phyloP scores from a whole-genome alignment of 2,113 vertebrate genomes.

The Myotis lucifugus region DNA sequence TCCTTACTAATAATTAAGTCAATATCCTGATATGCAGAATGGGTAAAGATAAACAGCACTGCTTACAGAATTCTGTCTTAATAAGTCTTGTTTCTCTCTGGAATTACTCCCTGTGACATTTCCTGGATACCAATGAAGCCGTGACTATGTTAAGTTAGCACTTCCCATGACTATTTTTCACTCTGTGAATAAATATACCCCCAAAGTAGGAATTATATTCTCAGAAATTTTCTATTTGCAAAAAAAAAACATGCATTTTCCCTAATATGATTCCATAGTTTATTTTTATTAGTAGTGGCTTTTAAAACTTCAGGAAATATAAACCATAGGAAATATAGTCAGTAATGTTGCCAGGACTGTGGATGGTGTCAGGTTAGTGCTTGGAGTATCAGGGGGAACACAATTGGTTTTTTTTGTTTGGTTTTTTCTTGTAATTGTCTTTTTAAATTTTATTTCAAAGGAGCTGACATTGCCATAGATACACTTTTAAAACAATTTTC shows the following conservation, averaged over 20 bases:
- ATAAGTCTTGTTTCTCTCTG: not conserved
- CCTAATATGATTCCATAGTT: not conserved
- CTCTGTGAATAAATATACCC: not conserved
- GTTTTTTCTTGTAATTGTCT: not conserved
- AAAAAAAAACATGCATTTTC: not conserved
- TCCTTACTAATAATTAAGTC: not conserved
- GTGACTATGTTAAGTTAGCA: not conserved
- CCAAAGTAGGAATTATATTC: not conserved
- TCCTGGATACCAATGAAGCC: not conserved
- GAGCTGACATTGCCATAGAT: not conserved
- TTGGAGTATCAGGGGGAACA: not conserved
- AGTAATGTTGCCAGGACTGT: not conserved
- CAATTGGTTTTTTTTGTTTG: not conserved
- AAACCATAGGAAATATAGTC: not conserved
- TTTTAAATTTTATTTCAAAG: not conserved
- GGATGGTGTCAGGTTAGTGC: not conserved
- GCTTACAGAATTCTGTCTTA: not conserved
- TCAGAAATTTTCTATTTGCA: not conserved
- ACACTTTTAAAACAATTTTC: not conserved
- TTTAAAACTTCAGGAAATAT: not conserved
- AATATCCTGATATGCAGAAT: not conserved
- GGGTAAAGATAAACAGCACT: not conserved
- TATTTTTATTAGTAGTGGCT: not conserved
- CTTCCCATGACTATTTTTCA: not conserved
- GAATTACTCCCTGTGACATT: not conserved